Base-by-base conservation (phyloP, 2,888 invertebrate species). In the Stomorhina lunata region DNA sequence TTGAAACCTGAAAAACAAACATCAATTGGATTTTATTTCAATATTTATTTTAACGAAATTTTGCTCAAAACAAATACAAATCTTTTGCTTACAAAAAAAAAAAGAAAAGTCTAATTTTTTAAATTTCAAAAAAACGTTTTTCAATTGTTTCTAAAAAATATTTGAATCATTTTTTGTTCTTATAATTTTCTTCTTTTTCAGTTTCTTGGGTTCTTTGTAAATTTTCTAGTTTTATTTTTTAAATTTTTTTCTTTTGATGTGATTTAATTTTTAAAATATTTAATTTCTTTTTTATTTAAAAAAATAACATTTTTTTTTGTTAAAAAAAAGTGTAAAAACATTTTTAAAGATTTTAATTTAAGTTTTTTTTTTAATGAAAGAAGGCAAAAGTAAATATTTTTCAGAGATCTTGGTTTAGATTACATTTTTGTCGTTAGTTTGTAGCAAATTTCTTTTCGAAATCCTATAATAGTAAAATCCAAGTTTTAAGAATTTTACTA, bases 11-110 rank as follows among this genome's bases (percentile, higher is more conserved):
- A 20, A 50, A 45, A 17, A 27, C 12, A 53, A 12, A 53, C 22
- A 40, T 15, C 2, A 34, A 34, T 65, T 57, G 75, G 12, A 65
- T 65, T 73, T 57, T 45, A 29, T 12, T 20, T 25, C 20, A 48
- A 32, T 48, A 10, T 59, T 73, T 61, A 71, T 72, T 66, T 80
- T 66, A 73, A 72, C 59, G 72, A 80, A 80, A 73, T 73, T 68
- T 80, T 80, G 79, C 79, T 80, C 79, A 80, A 73, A 50, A 57
- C 17, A 59, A 57, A 57, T 53, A 66, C 79, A 50, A 80, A 73
- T 53, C 48, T 68, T 45, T 59, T 68, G 22, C 37, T 50, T 53
- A 20, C n/a, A 63, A 48, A 34, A 25, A 25, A 63, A 73, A 59
- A n/a, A n/a, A n/a, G n/a, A n/a, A n/a, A n/a, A n/a, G n/a, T n/a